Base-by-base conservation (phyloP, 2,797 vertebrate species). In the Sebastes hopkinsi region DNA sequence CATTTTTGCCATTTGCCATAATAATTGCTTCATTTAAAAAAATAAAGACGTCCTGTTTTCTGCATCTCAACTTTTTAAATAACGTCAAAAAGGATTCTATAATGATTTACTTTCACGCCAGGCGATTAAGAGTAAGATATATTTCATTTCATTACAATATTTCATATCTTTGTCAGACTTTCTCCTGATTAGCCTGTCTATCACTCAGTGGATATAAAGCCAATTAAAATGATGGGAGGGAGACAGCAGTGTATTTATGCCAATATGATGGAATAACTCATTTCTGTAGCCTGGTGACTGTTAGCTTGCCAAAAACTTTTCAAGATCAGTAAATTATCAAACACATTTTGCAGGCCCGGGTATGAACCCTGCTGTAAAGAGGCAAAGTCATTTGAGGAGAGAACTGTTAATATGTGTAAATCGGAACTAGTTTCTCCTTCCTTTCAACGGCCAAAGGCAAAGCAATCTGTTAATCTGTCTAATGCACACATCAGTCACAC, bases 161-260 rank as follows among this genome's bases (percentile, higher is more conserved):
- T 14, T 77, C 32, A 27, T 69, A 34, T 66, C 46, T 54, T 20
- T 77, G 64, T 52, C 23, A 65, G 59, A 34, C 30, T 58, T 64
- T 5, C 34, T 67, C 22, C 64, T 55, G 50, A 67, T 36, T 22
- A 30, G 56, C 29, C 22, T 7, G 11, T 50, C 16, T 13, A 23
- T 74, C 55, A 38, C 13, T 71, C 55, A 25, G 55, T 34, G 12
- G 27, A 34, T 78, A 50, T 34, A 22, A 59, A 81, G 46, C 23
- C 23, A 71, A 76, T 72, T 65, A 61, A 79, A 85, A 55, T 66
- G 9, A 54, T 55, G 6, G 64, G 25, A 54, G 30, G 64, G n/a
- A 54, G 30, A 75, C 34, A 65, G 59, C 52, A 30, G 50, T 42
- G 2, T n/a, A 23, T 79, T 85, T 13, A 67, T 67, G 70, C 29